Percentiles rank a stretch among this genome's conserved stretches.
Conservation (phyloP, 2,888 invertebrate genomes). For the Dynastes grantii region DNA sequence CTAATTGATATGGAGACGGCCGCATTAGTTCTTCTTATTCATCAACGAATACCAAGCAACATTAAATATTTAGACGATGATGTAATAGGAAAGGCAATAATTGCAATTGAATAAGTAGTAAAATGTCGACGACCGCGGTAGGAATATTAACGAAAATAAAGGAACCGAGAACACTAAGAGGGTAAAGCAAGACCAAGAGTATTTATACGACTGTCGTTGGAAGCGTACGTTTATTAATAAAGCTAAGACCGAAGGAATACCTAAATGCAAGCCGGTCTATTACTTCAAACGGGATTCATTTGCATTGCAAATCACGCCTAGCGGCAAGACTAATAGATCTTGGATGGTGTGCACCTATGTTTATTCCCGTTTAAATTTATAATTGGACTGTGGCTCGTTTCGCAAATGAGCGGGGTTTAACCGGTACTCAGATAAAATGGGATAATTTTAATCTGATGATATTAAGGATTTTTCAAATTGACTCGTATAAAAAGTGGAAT, state of each 20-base stretch:
- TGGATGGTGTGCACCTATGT: slow-evolving; percentile 22
- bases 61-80: slow-evolving; percentile 30
- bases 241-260: slow-evolving; percentile 20
- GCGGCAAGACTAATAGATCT: slow-evolving; percentile 21
- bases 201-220: slow-evolving; percentile 18
- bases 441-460: not conserved
- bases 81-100: slow-evolving; percentile 19
- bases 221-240: slow-evolving; percentile 13
- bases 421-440: not conserved
- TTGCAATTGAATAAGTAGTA: slow-evolving; percentile 16
- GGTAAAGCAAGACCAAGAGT: not conserved
- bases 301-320: slow-evolving; percentile 22
- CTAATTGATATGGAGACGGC: slow-evolving; percentile 30
- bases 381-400: slow-evolving; percentile 19
- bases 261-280: slow-evolving; percentile 25
- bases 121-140: not conserved
- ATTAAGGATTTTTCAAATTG: not conserved
- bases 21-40: not conserved
- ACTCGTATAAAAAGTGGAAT: not conserved
- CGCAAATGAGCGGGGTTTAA: not conserved
- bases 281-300: slow-evolving; percentile 34
- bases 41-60: slow-evolving; percentile 1
- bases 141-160: slow-evolving; percentile 9
- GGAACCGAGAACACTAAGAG: not conserved
- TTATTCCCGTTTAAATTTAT: slow-evolving; percentile 34